Evolutionary conservation across 2,888 invertebrate genomes (phyloP), one percentile per base, ranked within the genome.

Genomic region (Toxonevra muliebris): DNA sequence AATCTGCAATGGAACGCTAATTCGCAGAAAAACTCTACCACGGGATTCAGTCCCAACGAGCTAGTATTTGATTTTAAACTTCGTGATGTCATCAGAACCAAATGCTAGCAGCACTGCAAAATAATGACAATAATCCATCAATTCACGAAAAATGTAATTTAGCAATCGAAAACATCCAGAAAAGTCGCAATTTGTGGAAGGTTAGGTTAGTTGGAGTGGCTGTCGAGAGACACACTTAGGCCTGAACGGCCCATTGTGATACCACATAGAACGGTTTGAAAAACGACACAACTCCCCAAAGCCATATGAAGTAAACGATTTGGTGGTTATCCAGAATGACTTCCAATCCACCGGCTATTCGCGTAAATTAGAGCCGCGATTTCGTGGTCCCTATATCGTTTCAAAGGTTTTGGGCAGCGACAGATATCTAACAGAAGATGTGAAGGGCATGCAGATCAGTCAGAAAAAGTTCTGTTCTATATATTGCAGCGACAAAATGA

Each of bases 1-100:
- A 53, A 65, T 15, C 48, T 75, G 8, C 73, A 73, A 59, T 75
- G 73, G 73, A 55, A 55, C 5, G 48, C 71, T 1, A 72, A 72
- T 50, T 68, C 69, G 5, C 58, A 68, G 30, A 69, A 62, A 52
- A 73, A 72, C 19, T 12, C 20, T 30, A 55, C 20, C 1, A 20
- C 20, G 2, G 55, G 55, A 10, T 55, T 12, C 12, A 20, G 55
- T 20, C 55, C 55, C 11, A 55, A 55, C 30, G 12, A 55, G 20
- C 10, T 17, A 10, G 13, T 20, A 9, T 55, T 55, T 30, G 55
- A 55, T 20, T 55, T 5, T n/a, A n/a, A n/a, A n/a, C n/a, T n/a
- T n/a, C n/a, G n/a, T n/a, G n/a, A n/a, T n/a, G n/a, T n/a, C n/a
- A 54, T 17, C 54, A 20, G 19, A 54, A 54, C 19, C 5, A 19